A percentile compares a stretch with the other conserved stretches of the same genome.
Conservation (phyloP, 2,888 invertebrate genomes). For the Lasioglossum oenotherae region DNA sequence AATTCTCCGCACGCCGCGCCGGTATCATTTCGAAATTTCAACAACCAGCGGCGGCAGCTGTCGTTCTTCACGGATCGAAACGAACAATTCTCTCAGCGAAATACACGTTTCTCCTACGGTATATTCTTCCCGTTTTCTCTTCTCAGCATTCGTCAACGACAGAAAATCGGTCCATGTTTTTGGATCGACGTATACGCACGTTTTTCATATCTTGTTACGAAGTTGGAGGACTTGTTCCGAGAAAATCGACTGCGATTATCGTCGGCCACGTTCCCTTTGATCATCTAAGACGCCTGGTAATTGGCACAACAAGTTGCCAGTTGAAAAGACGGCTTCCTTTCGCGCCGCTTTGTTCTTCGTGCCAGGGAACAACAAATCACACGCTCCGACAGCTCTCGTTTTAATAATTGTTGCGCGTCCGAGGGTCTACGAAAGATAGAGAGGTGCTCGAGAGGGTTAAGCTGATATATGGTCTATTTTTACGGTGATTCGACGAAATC, state of each 20-base stretch:
- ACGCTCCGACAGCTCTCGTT: not conserved
- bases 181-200: not conserved
- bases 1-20: not conserved
- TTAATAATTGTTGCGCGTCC: not conserved
- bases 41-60: not conserved
- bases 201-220: not conserved
- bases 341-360: constrained; percentile 15
- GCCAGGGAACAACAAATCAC: constrained; percentile 6
- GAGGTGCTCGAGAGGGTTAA: not conserved
- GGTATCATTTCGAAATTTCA: not conserved
- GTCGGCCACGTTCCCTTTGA: not conserved
- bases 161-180: not conserved
- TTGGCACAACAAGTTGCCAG: constrained; percentile 4
- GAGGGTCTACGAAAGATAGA: not conserved
- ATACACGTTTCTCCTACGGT: not conserved
- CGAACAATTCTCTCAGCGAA: not conserved
- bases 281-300: not conserved
- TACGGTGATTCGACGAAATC: not conserved
- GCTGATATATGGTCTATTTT: not conserved
- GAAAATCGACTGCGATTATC: not conserved
- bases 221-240: no score
- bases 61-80: not conserved
- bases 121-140: not conserved
- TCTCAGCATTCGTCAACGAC: not conserved
- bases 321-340: not conserved